Evolutionary conservation across 2,888 invertebrate genomes (phyloP), one percentile per base, ranked within the genome.

Genomic region (Stramonita haemastoma): DNA sequence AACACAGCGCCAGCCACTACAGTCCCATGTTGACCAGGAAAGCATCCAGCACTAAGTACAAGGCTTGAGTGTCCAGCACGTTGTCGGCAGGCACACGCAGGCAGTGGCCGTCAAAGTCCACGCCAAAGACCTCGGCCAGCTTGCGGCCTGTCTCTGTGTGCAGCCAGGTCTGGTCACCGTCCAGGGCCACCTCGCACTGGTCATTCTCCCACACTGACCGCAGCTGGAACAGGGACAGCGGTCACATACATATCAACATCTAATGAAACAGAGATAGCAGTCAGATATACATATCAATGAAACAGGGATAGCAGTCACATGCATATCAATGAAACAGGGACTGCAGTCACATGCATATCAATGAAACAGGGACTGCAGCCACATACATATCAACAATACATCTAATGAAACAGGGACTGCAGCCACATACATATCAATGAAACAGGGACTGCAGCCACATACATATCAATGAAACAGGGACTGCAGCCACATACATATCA

Each of bases 21-120:
- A 22, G 2, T 86, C 66, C 66, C 66, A 86, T 13, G 60, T 46
- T 87, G 22, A 36, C 83, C 83, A 81, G 66, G 77, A 32, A 66
- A 32, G 87, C 87, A 66, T 87, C 79, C 22, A 90, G 66, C 56
- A 90, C 81, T 19, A 90, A 79, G 77, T 88, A 90, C 32, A 88
- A 60, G 26, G 90, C 90, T 29, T 88, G 87, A 29, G 86, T 34
- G 32, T 90, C 90, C 36, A 88, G 77, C 5, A 87, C 77, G 57
- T 86, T 90, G 77, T 85, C 86, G 2, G 57, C 60, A 32, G 88
- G 85, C 29, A 90, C 34, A 8, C 32, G 36, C n/a, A 90, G 79
- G 26, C 22, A 1, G 56, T 73, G 56, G 15, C 77, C 70, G 34
- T 88, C 86, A 29, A 66, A 32, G 0, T 34, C 66, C 22, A 90